Conservation (phyloP, 2,888 invertebrate species). For the Trachelus tabidus region DNA sequence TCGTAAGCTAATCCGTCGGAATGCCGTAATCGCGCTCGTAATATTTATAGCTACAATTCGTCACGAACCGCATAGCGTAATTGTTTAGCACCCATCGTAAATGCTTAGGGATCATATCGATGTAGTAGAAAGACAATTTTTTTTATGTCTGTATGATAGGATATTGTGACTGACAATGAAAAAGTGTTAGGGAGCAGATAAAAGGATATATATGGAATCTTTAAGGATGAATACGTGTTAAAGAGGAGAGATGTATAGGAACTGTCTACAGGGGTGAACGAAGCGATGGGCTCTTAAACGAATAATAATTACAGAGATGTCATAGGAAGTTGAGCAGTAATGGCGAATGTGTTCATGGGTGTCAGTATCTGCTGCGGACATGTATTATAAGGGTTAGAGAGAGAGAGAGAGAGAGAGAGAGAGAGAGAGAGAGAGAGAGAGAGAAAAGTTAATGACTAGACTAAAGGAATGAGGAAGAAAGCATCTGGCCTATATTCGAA, state of each 20-base stretch:
- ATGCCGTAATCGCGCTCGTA: not conserved
- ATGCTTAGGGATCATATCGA: not conserved
- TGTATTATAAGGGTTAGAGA: not conserved
- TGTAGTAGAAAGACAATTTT: not conserved
- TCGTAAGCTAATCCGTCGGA: not conserved
- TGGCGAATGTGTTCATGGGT: not conserved
- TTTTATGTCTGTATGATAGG: not conserved
- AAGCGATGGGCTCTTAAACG: not conserved
- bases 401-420: no score
- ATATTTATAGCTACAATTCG: not conserved
- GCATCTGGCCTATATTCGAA: constrained; percentile 2
- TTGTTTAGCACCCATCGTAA: not conserved
- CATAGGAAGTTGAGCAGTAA: not conserved
- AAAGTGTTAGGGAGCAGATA: no score
- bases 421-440: no score
- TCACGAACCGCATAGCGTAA: not conserved
- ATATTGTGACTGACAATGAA: not conserved
- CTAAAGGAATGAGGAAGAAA: not conserved
- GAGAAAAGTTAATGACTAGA: not conserved
- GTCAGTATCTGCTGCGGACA: not conserved
- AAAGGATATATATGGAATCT: not conserved
- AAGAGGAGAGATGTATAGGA: not conserved
- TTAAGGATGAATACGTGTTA: not conserved
- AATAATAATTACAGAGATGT: not conserved
- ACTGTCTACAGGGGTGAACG: not conserved